Conservation (phyloP, 2,888 invertebrate species). For the Drosophila vallismaia region DNA sequence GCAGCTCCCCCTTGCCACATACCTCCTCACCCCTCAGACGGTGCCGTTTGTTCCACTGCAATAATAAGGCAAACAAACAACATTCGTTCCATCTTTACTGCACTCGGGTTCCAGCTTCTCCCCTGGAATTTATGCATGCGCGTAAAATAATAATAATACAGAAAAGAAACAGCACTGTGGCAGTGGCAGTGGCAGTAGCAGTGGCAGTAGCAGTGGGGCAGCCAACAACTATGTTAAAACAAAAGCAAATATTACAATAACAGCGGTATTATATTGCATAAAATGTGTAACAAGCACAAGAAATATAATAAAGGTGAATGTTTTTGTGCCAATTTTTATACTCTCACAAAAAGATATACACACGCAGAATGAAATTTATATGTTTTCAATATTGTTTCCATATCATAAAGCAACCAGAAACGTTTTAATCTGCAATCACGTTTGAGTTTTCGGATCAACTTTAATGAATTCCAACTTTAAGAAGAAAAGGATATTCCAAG, state of each 20-base stretch:
- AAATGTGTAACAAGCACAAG: conserved; percentile 14
- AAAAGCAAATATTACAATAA: conserved; percentile 19
- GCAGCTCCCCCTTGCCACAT: not conserved
- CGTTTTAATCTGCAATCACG: no score
- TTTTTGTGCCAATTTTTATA: conserved; percentile 27
- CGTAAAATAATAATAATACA: conserved; percentile 70
- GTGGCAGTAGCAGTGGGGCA: not conserved
- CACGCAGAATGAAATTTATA: not conserved
- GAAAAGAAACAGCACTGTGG: conserved; percentile 21
- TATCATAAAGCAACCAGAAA: not conserved
- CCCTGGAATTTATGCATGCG: conserved; percentile 60
- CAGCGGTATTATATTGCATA: conserved; percentile 3
- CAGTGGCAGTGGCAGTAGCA: no score
- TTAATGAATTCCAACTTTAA: no score
- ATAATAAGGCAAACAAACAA: conserved; percentile 45
- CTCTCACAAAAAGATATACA: conserved; percentile 6
- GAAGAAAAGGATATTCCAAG: no score
- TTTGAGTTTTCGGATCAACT: no score
- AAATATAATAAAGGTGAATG: conserved; percentile 50
- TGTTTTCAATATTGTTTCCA: not conserved
- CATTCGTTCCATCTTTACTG: conserved; percentile 35
- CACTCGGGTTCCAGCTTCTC: conserved; percentile 16
- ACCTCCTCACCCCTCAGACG: no score
- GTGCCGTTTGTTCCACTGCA: conserved; percentile 18
- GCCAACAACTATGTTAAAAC: conserved; percentile 16